These are phyloP conservation scores for Troglohyphantes excavatus DNA, from an alignment of 2,888 invertebrate genomes.

Conservation along the genomic window DNA sequence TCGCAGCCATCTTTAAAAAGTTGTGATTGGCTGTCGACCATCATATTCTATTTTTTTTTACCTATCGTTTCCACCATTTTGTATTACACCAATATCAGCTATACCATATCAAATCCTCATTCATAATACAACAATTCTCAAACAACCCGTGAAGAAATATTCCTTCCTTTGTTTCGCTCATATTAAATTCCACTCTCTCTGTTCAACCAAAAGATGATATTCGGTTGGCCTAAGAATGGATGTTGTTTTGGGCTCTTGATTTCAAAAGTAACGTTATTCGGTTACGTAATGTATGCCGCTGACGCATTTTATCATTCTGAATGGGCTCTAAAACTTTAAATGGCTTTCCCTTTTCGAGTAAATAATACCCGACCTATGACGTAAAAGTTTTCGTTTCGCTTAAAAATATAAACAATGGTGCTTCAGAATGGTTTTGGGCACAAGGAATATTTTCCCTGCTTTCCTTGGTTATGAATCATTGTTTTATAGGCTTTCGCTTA, in stretches of 20 bases:
- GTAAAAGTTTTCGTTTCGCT: background rate
- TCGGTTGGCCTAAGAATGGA: background rate
- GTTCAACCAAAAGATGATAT: no score
- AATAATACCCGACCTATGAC: constrained; percentile 8
- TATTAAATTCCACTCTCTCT: no score
- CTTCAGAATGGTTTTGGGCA: background rate
- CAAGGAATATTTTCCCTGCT: background rate
- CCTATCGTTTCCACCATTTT: no score
- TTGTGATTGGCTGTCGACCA: no score
- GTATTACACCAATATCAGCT: no score
- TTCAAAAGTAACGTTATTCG: constrained; percentile 2
- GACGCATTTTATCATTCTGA: constrained; percentile 30
- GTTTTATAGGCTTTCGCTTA: background rate
- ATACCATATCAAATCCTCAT: no score
- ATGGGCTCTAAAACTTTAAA: constrained; percentile 45
- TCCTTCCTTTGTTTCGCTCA: no score
- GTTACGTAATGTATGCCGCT: constrained; percentile 11
- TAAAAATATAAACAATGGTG: constrained; percentile 12
- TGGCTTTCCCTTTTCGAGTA: constrained; percentile 17
- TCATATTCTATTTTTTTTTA: no score
- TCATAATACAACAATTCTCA: no score
- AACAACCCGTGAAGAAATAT: no score
- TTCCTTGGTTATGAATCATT: background rate
- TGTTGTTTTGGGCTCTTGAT: constrained; percentile 5
- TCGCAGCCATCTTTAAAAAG: no score